Evolutionary conservation across 2,113 vertebrate genomes (phyloP).

Genomic region (Hymenochirus boettgeri): DNA sequence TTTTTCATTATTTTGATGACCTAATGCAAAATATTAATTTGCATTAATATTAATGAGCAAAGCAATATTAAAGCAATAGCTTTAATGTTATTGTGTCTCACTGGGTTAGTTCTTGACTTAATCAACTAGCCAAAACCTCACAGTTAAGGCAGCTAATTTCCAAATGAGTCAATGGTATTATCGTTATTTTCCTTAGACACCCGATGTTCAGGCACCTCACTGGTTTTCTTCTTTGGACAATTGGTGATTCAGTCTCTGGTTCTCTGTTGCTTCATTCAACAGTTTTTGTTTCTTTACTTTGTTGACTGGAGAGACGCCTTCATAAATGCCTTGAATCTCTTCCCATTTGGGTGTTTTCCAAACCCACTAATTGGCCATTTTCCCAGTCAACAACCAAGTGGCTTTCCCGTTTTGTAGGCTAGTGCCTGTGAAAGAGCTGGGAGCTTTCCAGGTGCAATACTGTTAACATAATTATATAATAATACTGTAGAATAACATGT

Average conservation of each 20-base stretch:
- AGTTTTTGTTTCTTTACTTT: constrained; percentile 32
- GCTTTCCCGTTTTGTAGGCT: constrained; percentile 38
- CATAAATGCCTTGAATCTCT: constrained; percentile 33
- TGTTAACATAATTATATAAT: constrained; percentile 41
- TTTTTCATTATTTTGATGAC: no score
- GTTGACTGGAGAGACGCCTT: constrained; percentile 9
- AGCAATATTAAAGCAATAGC: no score
- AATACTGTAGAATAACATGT: constrained; percentile 31
- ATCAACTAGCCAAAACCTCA: no score
- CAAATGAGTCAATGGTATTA: no score
- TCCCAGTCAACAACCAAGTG: constrained; percentile 39
- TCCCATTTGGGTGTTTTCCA: constrained; percentile 40
- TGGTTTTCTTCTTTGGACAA: no score
- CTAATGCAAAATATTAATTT: no score
- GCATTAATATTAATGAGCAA: no score
- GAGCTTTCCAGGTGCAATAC: constrained; percentile 21
- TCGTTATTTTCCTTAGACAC: no score
- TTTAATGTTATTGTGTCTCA: no score
- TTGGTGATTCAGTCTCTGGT: no score
- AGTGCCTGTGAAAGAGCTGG: constrained; percentile 32
- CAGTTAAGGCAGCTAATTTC: no score
- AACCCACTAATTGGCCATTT: constrained; percentile 36
- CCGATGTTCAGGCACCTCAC: constrained; percentile 18
- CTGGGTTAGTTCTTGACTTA: no score
- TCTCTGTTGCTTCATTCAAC: constrained; percentile 5